phyloP scores from a whole-genome alignment of 1,140 invertebrate genomes.

The Drosophila nigrodunni region DNA sequence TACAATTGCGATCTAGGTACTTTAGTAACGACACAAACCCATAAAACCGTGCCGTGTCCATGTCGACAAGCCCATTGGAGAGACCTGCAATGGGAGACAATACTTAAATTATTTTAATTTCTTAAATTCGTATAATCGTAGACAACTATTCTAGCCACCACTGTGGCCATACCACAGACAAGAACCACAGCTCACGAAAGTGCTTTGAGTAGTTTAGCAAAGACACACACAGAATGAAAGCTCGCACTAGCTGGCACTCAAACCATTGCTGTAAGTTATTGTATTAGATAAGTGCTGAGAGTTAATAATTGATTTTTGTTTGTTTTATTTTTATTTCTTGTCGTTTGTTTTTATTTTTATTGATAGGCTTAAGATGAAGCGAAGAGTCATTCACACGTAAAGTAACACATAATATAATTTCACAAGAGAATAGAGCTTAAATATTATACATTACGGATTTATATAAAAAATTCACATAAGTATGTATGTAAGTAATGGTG shows the following conservation, averaged over 20 bases:
- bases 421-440: constrained; percentile 74
- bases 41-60: too few relatives aligned
- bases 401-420: constrained; percentile 66
- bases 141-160: neutral
- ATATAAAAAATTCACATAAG: constrained; percentile 40
- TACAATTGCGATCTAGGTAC: neutral
- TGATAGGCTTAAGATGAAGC: constrained; percentile 51
- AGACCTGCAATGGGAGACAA: too few relatives aligned
- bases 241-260: neutral
- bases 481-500: constrained; percentile 58
- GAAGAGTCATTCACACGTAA: constrained; percentile 68
- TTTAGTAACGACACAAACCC: too few relatives aligned
- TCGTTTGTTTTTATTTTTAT: constrained; percentile 37
- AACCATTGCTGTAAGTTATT: neutral
- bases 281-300: neutral
- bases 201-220: neutral
- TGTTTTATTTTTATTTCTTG: constrained; percentile 12
- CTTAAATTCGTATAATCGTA: too few relatives aligned
- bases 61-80: too few relatives aligned
- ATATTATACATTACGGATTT: constrained; percentile 57
- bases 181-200: neutral
- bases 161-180: constrained; percentile 1
- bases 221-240: neutral
- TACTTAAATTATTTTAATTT: too few relatives aligned
- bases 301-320: neutral